These are phyloP conservation scores for Centroberyx gerrardi DNA, from an alignment of 2,797 vertebrate genomes.

Conservation along the genomic window DNA sequence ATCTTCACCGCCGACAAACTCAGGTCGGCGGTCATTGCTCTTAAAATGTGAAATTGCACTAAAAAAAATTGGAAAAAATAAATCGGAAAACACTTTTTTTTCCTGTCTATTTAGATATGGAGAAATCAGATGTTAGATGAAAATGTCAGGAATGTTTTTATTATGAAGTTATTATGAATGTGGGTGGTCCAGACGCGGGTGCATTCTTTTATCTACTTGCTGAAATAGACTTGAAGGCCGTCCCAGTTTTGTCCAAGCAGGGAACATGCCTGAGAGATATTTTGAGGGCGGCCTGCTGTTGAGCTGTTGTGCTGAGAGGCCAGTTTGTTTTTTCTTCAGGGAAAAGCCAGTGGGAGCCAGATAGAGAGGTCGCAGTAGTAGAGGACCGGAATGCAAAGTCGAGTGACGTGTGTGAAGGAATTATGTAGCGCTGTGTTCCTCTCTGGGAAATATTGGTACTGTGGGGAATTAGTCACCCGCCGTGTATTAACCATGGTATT, in stretches of 20 bases:
- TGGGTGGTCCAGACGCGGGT: conserved; percentile 53
- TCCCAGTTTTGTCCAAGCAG: conserved; percentile 40
- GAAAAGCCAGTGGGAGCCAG: conserved; percentile 63
- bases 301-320: conserved; percentile 26
- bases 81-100: neutral
- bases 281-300: conserved; percentile 48
- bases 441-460: conserved; percentile 55
- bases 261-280: conserved; percentile 59
- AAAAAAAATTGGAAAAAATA: neutral
- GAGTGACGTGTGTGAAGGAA: conserved; percentile 63
- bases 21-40: conserved; percentile 83
- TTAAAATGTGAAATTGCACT: neutral
- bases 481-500: no score
- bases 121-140: conserved; percentile 23
- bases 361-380: conserved; percentile 50
- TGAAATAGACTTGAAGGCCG: conserved; percentile 32
- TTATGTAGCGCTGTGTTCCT: conserved; percentile 40
- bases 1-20: conserved; percentile 98
- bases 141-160: conserved; percentile 32
- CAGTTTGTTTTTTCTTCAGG: conserved; percentile 64
- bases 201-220: neutral
- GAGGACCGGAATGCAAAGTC: conserved; percentile 62
- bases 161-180: conserved; percentile 21
- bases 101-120: conserved; percentile 25
- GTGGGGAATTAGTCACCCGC: neutral